phyloP scores from a whole-genome alignment of 2,113 vertebrate species.

The Enhydra lutris region DNA sequence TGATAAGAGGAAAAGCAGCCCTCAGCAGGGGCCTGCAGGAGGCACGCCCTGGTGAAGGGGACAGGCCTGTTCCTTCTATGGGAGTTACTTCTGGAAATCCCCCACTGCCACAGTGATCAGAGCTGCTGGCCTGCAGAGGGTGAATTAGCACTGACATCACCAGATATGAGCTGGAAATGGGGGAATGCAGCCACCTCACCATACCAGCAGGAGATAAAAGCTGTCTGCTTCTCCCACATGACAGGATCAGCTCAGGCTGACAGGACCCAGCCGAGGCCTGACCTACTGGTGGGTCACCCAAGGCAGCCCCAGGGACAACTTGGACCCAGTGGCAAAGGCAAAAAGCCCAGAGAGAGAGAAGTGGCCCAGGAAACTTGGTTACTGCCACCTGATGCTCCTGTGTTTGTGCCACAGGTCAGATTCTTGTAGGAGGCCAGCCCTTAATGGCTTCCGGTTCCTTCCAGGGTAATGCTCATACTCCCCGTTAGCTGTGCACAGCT shows the following conservation, averaged over 20 bases:
- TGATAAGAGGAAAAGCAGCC: neutral
- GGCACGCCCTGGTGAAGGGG: neutral
- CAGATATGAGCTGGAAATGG: neutral
- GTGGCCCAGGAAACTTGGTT: neutral
- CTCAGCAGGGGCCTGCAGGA: neutral
- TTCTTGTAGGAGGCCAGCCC: neutral
- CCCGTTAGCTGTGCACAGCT: neutral
- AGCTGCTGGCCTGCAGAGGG: neutral
- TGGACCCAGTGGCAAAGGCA: neutral
- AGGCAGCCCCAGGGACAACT: neutral
- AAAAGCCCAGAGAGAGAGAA: slow-evolving; percentile 37
- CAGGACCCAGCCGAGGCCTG: neutral
- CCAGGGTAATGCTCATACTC: neutral
- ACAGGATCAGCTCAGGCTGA: neutral
- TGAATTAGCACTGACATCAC: neutral
- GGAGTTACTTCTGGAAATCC: neutral
- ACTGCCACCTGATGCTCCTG: neutral
- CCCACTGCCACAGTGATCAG: neutral
- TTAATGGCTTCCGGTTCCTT: slow-evolving; percentile 43
- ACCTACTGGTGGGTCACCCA: neutral
- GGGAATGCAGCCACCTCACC: neutral
- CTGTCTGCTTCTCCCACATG: neutral
- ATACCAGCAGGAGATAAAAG: neutral
- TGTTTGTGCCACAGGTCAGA: slow-evolving; percentile 30
- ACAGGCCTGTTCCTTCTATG: neutral